These are phyloP conservation scores for Hypanus sabinus DNA, from an alignment of 2,113 vertebrate genomes.

Conservation along the genomic window DNA sequence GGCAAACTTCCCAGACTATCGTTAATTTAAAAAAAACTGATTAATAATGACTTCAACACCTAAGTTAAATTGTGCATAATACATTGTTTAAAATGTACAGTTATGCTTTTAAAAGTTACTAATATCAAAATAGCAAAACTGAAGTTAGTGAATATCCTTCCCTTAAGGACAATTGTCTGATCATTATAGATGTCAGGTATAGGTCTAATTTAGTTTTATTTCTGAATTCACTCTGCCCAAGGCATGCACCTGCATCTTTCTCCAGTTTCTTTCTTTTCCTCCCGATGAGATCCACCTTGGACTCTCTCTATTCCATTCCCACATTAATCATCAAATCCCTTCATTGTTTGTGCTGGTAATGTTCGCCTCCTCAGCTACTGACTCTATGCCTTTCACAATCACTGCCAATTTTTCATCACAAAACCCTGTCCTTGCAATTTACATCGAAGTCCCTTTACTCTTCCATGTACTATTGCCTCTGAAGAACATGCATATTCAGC, in stretches of 20 bases:
- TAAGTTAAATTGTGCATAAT: not conserved
- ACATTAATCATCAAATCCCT: no score
- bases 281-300: not conserved
- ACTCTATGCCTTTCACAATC: not conserved
- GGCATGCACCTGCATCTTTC: not conserved
- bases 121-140: not conserved
- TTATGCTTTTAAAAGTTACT: not conserved
- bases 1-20: not conserved
- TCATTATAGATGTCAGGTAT: not conserved
- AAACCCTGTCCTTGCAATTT: not conserved
- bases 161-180: not conserved
- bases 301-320: not conserved
- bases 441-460: not conserved
- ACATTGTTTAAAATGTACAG: not conserved
- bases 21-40: not conserved
- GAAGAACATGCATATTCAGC: not conserved
- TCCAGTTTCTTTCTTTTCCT: not conserved
- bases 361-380: not conserved
- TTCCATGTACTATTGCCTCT: not conserved
- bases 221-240: not conserved
- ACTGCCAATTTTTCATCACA: not conserved
- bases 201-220: not conserved
- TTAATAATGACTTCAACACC: not conserved
- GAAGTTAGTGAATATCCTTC: not conserved
- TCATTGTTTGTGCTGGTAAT: not conserved